Evolutionary conservation across 1,140 invertebrate genomes (phyloP), one percentile per base, ranked within the genome.

Genomic region (Tribolium madens): DNA sequence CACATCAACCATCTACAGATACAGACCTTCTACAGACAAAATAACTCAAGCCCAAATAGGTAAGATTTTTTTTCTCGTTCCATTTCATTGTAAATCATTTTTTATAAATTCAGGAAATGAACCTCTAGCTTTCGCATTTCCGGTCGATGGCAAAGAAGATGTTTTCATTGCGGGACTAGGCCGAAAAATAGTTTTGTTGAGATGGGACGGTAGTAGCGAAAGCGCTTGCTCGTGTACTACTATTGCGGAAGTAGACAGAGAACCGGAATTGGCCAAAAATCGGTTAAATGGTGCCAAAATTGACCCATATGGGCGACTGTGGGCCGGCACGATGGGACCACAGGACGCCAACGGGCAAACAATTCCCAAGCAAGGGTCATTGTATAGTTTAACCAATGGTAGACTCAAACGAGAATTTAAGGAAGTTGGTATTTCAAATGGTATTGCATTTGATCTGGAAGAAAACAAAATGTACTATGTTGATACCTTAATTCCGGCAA

Each of bases 281-380:
- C 87, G 93, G 79, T 90, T 94, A 76, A 97, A 97, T 82, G 95
- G 96, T 84, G 95, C 90, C n/a, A 97, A 97, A 86, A 92, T 91
- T 76, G 95, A 97, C 85, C 88, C 91, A 0, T 85, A 81, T 3
- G 95, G 95, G 17, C 87, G 94, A 46, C 86, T 97, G 0, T 95
- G 92, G 90, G 89, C 90, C 74, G 93, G 92, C 50, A 93, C 92
- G 15, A 93, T 93, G 91, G 90, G 88, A 1, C 78, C 85, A 14
- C 88, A 90, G 76, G 86, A 87, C 52, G 86, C 87, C 13, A 86
- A 89, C n/a, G 88, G 88, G 73, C 82, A 75, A 80, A 89, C 84
- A 75, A 80, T 75, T 79, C 85, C 87, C 71, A 88, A 87, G 80
- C 88, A 84, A 81, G 92, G 89, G 47, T 85, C 87, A 0, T 84